These are phyloP conservation scores for Ammospiza caudacuta DNA, from an alignment of 2,113 vertebrate species.

Conservation along the genomic window DNA sequence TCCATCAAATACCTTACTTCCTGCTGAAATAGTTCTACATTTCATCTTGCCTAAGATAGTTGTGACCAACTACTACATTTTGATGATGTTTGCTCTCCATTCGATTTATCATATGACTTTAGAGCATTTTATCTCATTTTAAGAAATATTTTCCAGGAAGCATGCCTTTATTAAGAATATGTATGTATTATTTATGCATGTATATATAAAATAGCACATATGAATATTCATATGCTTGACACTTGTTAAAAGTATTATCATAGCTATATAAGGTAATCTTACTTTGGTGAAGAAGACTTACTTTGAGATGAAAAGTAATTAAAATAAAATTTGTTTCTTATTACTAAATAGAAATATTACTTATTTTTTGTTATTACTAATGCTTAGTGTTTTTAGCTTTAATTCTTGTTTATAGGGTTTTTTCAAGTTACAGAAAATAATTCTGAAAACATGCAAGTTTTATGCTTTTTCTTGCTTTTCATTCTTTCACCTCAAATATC, in stretches of 20 bases:
- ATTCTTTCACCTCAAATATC: neutral
- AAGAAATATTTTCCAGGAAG: neutral
- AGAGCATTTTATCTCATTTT: neutral
- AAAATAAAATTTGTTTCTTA: neutral
- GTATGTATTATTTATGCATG: neutral
- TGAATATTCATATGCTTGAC: neutral
- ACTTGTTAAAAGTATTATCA: neutral
- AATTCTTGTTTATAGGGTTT: neutral
- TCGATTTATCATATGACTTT: neutral
- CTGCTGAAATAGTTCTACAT: neutral
- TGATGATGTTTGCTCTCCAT: neutral
- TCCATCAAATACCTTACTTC: neutral
- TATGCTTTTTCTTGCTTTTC: neutral
- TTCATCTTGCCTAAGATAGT: neutral
- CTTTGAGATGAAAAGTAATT: neutral
- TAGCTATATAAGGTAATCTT: neutral
- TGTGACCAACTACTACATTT: neutral
- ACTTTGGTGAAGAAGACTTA: neutral
- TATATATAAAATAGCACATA: neutral
- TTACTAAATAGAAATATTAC: neutral
- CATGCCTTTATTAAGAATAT: neutral
- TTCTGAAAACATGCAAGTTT: neutral
- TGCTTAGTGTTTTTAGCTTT: neutral
- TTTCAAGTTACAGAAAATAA: neutral
- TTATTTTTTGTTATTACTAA: neutral